Evolutionary conservation across 2,113 vertebrate genomes (phyloP).

Genomic region (pig (Sus scrofa)): DNA sequence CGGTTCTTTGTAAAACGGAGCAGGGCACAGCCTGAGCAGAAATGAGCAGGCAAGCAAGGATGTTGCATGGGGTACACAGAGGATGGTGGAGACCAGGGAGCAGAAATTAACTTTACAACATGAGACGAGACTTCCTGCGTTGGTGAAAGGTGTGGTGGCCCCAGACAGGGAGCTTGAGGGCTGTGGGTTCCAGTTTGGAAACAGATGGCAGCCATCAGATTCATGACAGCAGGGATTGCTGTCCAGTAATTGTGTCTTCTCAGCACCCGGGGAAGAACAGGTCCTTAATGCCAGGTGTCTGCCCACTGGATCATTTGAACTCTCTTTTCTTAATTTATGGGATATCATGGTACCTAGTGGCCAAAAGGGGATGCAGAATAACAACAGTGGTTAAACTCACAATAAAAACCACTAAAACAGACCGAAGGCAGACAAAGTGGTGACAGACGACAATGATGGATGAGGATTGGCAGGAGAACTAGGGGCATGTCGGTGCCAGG

Average conservation of each 20-base stretch:
- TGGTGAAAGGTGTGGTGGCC: not conserved
- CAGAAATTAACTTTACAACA: not conserved
- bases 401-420: not conserved
- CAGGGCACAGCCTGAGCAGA: not conserved
- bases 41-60: not conserved
- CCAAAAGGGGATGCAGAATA: not conserved
- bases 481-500: not conserved
- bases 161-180: not conserved
- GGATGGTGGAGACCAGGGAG: not conserved
- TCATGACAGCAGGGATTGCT: not conserved
- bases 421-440: not conserved
- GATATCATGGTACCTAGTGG: rapidly evolving
- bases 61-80: no score
- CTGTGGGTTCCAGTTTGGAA: not conserved
- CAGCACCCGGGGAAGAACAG: no score
- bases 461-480: not conserved
- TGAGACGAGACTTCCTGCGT: not conserved
- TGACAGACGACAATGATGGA: no score
- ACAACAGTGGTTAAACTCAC: not conserved
- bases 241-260: no score
- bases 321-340: not conserved
- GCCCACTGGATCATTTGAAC: rapidly evolving
- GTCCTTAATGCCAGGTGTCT: not conserved
- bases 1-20: not conserved
- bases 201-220: no score